Percentiles rank a stretch among this genome's conserved stretches.
Conservation (phyloP, 2,888 invertebrate genomes). For the Epinotia ramella region DNA sequence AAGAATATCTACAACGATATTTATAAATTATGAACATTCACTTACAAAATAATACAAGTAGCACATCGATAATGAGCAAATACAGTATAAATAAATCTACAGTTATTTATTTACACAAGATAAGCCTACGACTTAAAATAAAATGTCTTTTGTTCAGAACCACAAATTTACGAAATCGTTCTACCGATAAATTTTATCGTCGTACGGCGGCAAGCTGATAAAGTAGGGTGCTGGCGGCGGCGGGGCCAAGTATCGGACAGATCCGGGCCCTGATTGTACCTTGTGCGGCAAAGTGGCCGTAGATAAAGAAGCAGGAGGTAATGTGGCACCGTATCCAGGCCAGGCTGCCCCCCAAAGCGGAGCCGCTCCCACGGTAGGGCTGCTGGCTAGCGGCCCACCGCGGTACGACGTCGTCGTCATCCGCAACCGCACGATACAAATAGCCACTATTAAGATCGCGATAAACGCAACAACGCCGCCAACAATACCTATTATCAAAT, state of each 20-base stretch:
- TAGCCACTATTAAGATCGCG: conserved; percentile 94
- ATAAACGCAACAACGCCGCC: conserved; percentile 97
- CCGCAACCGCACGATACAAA: conserved; percentile 92
- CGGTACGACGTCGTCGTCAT: conserved; percentile 89
- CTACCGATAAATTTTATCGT: conserved; percentile 88
- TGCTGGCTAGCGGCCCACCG: conserved; percentile 88
- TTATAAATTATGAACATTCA: conserved; percentile 50
- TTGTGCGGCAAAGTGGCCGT: conserved; percentile 89
- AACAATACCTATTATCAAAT: conserved; percentile 97
- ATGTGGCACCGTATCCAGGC: conserved; percentile 85
- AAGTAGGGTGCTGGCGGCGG: conserved; percentile 88
- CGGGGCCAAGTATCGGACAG: conserved; percentile 84
- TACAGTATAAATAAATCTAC: conserved; percentile 33
- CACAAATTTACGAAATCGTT: conserved; percentile 36
- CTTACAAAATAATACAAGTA: conserved; percentile 42
- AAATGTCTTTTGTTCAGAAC: conserved; percentile 35
- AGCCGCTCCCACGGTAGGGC: conserved; percentile 86
- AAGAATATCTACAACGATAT: conserved; percentile 67
- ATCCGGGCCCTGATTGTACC: conserved; percentile 82
- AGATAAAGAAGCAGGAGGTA: conserved; percentile 86
- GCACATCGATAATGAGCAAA: conserved; percentile 35
- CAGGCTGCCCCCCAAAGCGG: conserved; percentile 85
- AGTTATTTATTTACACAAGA: conserved; percentile 39
- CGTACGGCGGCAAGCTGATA: conserved; percentile 86
- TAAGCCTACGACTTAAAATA: conserved; percentile 37